Base-by-base conservation (phyloP, 2,888 invertebrate species). In the Parelbella ahira region DNA sequence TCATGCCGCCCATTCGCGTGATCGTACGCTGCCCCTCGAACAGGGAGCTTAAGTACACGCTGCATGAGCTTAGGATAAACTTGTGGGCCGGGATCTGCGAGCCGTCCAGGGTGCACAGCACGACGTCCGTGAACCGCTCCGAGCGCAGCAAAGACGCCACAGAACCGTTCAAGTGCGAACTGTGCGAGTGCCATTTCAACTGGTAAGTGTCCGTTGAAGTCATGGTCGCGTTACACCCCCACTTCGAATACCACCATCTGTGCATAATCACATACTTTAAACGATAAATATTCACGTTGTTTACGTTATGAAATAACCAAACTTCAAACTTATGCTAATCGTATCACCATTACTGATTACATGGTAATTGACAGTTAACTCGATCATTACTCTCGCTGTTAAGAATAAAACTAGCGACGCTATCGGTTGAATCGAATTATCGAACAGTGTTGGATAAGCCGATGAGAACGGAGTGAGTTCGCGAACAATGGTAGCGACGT, bases 151-250 rank as follows among this genome's bases (percentile, higher is more conserved):
- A 76, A 8, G 93, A 92, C 45, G 95, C 93, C 33, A 95, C 93
- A 48, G 94, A 94, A 36, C 93, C 91, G 78, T 95, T 94, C 59
- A 95, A 88, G 81, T 95, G 94, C 15, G 93, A 90, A 60, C 93
- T 91, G 87, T 94, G 95, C 53, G 94, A 94, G 77, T 95, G 94
- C 95, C 95, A 95, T 88, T 95, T 95, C 37, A 95, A 88, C 78
- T 95, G 95, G 76, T 95, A 95, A 60, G 94, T 95, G 76, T 95
- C 95, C 60, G 90, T 88, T 47, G 88, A 82, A 56, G 86, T 88
- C 81, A 88, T 87, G 54, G 54, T 37, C 7, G 10, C 25, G 21
- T 7, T 18, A 28, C 20, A 9, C 25, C 6, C 45, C 37, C 56
- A 54, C 53, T 43, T 48, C 45, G 46, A 38, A 29, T 50, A 52